A percentile compares a stretch with the other conserved stretches of the same genome.
phyloP scores from a whole-genome alignment of 2,113 vertebrate genomes.

The Siniperca chuatsi region DNA sequence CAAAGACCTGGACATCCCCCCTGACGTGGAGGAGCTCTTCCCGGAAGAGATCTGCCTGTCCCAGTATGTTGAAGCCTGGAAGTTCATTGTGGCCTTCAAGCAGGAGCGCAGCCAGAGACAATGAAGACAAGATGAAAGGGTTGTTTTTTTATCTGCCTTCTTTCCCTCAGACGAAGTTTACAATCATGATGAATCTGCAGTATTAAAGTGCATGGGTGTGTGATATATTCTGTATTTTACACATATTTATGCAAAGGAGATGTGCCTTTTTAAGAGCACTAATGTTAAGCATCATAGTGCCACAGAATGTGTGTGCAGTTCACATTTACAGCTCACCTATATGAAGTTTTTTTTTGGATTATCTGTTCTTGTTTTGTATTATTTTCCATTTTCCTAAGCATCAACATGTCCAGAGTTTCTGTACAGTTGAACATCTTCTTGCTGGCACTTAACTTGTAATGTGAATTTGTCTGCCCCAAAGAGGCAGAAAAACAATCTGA shows the following conservation, averaged over 20 bases:
- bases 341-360: not conserved
- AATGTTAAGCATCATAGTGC: not conserved
- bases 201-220: slow-evolving; percentile 1
- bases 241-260: slow-evolving; percentile 8
- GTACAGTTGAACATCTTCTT: slow-evolving; percentile 12
- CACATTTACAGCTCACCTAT: not conserved
- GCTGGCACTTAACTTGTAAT: slow-evolving; percentile 50
- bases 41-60: slow-evolving; percentile 86
- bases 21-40: slow-evolving; percentile 85
- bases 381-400: not conserved
- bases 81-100: slow-evolving; percentile 83
- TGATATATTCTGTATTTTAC: slow-evolving; percentile 6
- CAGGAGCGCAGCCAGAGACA: slow-evolving; percentile 76
- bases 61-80: slow-evolving; percentile 88
- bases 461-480: slow-evolving; percentile 24
- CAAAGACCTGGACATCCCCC: slow-evolving; percentile 82
- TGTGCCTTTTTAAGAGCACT: slow-evolving; percentile 51
- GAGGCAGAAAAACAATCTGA: slow-evolving; percentile 1
- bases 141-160: not conserved
- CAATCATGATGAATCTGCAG: slow-evolving; percentile 25
- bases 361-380: slow-evolving; percentile 2
- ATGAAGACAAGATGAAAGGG: slow-evolving; percentile 2
- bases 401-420: not conserved
- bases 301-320: not conserved
- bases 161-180: slow-evolving; percentile 49